Conservation (phyloP, 1,140 invertebrate genomes). For the Drosophila dunni region DNA sequence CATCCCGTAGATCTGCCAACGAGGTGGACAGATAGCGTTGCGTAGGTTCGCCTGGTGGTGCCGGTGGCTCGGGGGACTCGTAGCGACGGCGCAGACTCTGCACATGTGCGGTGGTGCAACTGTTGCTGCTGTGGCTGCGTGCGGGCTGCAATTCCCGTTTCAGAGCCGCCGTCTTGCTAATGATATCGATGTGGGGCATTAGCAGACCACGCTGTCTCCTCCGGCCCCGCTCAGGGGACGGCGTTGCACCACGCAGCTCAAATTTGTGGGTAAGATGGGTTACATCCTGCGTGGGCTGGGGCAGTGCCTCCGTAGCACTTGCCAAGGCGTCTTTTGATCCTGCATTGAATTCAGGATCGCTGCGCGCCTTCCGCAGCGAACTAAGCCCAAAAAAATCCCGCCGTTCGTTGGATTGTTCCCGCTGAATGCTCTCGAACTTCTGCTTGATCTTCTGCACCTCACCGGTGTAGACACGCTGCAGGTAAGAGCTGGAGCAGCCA, state of each 20-base stretch:
- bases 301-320: conserved; percentile 86
- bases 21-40: conserved; percentile 89
- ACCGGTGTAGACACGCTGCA: conserved; percentile 89
- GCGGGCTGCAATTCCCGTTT: conserved; percentile 85
- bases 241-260: conserved; percentile 82
- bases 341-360: conserved; percentile 90
- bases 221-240: conserved; percentile 81
- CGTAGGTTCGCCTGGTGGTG: neutral
- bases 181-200: conserved; percentile 95
- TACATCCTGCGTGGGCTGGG: conserved; percentile 85
- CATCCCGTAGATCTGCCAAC: conserved; percentile 90
- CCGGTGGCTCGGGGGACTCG: conserved; percentile 85
- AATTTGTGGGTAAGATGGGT: conserved; percentile 87
- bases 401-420: conserved; percentile 65
- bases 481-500: conserved; percentile 87
- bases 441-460: conserved; percentile 90
- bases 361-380: conserved; percentile 88
- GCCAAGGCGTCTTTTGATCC: conserved; percentile 86
- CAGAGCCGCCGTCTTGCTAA: conserved; percentile 92
- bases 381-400: conserved; percentile 84
- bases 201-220: conserved; percentile 86
- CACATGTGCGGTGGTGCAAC: conserved; percentile 86
- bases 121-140: conserved; percentile 84
- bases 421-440: conserved; percentile 89
- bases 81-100: conserved; percentile 89